phyloP scores from a whole-genome alignment of 2,113 vertebrate species.

The Acanthochromis polyacanthus region DNA sequence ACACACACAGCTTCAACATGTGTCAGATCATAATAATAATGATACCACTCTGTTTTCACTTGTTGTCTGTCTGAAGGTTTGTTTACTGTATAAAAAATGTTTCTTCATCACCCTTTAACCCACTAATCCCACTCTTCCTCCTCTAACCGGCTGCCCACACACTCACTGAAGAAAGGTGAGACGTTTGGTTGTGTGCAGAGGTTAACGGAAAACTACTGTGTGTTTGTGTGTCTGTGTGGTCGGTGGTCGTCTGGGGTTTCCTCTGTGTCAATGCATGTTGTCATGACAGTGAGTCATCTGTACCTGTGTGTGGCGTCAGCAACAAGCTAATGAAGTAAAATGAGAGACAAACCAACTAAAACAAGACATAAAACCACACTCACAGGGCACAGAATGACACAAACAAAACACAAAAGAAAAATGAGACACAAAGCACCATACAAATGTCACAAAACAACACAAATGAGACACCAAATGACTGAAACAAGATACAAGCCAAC shows the following conservation, averaged over 20 bases:
- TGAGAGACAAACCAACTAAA: too few species aligned
- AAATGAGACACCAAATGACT: too few species aligned
- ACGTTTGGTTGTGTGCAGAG: conserved; percentile 15
- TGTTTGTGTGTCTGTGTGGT: conserved; percentile 17
- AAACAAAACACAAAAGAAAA: too few species aligned
- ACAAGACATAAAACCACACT: too few species aligned
- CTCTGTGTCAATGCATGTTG: conserved; percentile 5
- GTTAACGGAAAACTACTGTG: conserved; percentile 58
- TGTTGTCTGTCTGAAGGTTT: background rate
- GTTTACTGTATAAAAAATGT: conserved; percentile 9
- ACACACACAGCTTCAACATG: too few species aligned
- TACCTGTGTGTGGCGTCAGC: conserved; percentile 17
- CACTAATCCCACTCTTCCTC: conserved; percentile 54
- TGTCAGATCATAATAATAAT: too few species aligned
- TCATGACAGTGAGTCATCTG: conserved; percentile 35
- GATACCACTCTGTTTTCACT: too few species aligned
- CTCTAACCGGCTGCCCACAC: conserved; percentile 43
- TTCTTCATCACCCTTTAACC: conserved; percentile 6
- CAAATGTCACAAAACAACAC: too few species aligned
- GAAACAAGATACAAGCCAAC: too few species aligned
- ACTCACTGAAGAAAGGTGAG: conserved; percentile 78
- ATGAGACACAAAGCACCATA: too few species aligned
- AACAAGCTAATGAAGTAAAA: too few species aligned
- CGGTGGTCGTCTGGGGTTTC: conserved; percentile 11
- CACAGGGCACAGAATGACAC: too few species aligned